Conservation (phyloP, 2,888 invertebrate species). For the Diarsia rubi region DNA sequence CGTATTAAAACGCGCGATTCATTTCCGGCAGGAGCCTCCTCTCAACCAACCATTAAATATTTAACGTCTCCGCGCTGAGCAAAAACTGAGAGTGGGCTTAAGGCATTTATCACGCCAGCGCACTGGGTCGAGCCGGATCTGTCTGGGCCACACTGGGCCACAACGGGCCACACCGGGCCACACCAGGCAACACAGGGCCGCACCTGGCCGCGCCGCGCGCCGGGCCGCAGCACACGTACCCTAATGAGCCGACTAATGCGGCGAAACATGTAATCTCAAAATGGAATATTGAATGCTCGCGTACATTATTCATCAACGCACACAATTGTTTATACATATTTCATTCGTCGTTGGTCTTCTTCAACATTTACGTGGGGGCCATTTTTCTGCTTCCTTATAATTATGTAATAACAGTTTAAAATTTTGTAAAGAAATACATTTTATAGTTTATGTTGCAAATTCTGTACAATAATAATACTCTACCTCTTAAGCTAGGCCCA, state of each 20-base stretch:
- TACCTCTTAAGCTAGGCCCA: no score
- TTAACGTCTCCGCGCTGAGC: constrained; percentile 45
- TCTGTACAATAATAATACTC: no score
- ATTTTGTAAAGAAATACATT: no score
- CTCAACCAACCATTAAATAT: constrained; percentile 58
- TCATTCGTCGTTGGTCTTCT: constrained; percentile 26
- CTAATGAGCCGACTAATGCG: constrained; percentile 53
- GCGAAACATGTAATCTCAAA: constrained; percentile 39
- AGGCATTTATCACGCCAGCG: constrained; percentile 50
- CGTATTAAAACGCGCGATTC: constrained; percentile 57
- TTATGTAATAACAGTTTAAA: no score
- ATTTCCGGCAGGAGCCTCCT: constrained; percentile 53
- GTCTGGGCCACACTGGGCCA: not conserved
- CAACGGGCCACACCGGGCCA: not conserved
- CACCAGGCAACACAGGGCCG: not conserved
- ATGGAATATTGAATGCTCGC: constrained; percentile 48
- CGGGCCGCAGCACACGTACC: constrained; percentile 16
- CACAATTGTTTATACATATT: constrained; percentile 37
- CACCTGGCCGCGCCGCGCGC: not conserved
- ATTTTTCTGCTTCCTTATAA: constrained; percentile 6
- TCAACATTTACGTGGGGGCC: not conserved
- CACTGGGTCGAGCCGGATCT: not conserved
- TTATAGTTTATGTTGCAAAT: no score
- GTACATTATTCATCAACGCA: constrained; percentile 46
- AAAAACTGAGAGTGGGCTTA: constrained; percentile 48